Percentiles rank a stretch among this genome's conserved stretches.
These are phyloP conservation scores for Chelmon rostratus DNA, from an alignment of 2,797 vertebrate species.

Conservation along the genomic window DNA sequence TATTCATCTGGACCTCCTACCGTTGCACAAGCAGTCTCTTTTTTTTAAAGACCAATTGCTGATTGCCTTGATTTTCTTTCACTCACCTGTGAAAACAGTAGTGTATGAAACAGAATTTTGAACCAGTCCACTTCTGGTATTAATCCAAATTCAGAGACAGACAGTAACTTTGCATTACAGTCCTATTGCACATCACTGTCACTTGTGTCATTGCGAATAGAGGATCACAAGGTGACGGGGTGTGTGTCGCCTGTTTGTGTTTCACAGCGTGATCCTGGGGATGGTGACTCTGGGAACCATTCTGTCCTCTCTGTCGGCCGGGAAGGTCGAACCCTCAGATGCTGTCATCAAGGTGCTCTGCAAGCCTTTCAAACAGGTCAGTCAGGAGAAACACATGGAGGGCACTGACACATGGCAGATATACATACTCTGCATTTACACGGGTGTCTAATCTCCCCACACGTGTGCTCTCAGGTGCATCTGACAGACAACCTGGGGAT, in stretches of 20 bases:
- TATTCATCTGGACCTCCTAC: background rate
- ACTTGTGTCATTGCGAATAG: background rate
- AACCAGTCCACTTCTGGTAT: background rate
- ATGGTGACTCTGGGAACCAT: conserved; percentile 91
- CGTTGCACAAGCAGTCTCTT: background rate
- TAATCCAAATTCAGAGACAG: background rate
- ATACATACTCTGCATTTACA: background rate
- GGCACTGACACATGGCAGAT: background rate
- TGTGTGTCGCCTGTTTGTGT: background rate
- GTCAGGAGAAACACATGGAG: background rate
- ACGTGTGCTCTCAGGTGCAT: conserved; percentile 78
- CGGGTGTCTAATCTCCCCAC: background rate
- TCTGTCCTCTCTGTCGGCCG: conserved; percentile 88
- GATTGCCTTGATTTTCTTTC: too few species aligned
- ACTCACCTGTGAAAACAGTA: too few species aligned
- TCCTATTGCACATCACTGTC: background rate
- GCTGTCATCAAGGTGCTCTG: conserved; percentile 88
- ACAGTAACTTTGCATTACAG: background rate
- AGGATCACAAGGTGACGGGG: background rate
- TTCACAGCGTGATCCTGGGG: conserved; percentile 87
- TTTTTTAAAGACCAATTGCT: too few species aligned
- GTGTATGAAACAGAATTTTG: background rate
- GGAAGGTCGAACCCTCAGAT: conserved; percentile 88
- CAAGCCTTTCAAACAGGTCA: conserved; percentile 88
- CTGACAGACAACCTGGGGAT: conserved; percentile 89